Conservation (phyloP, 2,797 vertebrate species). For the Rhinatrema bivittatum region DNA sequence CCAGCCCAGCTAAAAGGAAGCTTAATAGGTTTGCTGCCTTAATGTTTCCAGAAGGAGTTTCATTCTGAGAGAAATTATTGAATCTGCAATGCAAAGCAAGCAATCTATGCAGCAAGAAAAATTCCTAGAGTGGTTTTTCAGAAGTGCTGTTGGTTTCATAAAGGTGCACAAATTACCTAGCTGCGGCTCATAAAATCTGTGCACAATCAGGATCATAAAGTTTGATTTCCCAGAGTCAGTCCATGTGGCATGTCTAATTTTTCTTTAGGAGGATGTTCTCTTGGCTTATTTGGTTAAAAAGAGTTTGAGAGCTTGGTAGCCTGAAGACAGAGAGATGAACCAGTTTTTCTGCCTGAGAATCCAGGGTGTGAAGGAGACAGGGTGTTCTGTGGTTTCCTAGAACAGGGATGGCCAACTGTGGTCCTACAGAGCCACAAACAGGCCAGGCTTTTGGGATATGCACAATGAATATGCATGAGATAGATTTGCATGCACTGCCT, state of each 20-base stretch:
- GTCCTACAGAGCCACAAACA: too few relatives aligned
- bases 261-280: too few relatives aligned
- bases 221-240: not conserved
- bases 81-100: not conserved
- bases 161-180: not conserved
- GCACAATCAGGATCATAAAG: not conserved
- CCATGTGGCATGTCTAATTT: not conserved
- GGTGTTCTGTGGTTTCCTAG: too few relatives aligned
- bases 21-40: not conserved
- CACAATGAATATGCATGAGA: too few relatives aligned
- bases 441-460: too few relatives aligned
- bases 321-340: too few relatives aligned
- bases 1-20: not conserved
- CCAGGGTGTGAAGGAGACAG: too few relatives aligned
- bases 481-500: too few relatives aligned
- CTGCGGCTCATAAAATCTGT: accelerated
- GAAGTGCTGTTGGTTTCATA: not conserved
- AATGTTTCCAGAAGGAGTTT: not conserved
- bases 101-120: not conserved
- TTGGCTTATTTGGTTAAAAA: too few relatives aligned
- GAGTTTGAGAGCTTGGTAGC: too few relatives aligned
- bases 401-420: too few relatives aligned
- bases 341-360: too few relatives aligned
- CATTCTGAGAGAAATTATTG: not conserved
- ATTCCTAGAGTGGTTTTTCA: not conserved